Evolutionary conservation across 1,140 invertebrate species (phyloP).

Genomic region (Bilobella aurantiaca): DNA sequence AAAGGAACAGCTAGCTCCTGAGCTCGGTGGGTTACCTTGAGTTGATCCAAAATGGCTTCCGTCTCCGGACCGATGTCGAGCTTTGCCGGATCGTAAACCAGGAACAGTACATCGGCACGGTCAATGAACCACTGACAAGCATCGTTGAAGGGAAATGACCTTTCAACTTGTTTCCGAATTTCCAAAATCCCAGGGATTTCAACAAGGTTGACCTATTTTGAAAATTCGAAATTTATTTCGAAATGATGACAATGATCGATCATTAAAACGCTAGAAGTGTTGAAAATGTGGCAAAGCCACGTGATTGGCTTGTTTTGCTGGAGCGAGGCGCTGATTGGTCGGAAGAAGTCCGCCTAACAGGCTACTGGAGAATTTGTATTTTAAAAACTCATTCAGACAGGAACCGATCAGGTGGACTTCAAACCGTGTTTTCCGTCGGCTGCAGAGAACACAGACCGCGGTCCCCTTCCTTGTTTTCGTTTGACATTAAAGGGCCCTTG

Average conservation of each 20-base stretch:
- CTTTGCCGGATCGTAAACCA: slow-evolving; percentile 89
- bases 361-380: slow-evolving; percentile 39
- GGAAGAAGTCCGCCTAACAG: slow-evolving; percentile 38
- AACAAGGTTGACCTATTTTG: slow-evolving; percentile 74
- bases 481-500: no score
- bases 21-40: slow-evolving; percentile 64
- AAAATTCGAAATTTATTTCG: neutral
- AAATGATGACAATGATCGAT: no score
- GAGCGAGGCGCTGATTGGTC: slow-evolving; percentile 11
- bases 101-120: slow-evolving; percentile 84
- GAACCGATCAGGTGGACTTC: slow-evolving; percentile 38
- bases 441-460: no score
- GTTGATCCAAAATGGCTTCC: slow-evolving; percentile 81
- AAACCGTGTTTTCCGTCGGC: neutral
- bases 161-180: slow-evolving; percentile 81
- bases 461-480: neutral
- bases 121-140: slow-evolving; percentile 95
- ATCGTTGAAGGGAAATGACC: slow-evolving; percentile 87
- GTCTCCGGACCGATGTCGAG: slow-evolving; percentile 88
- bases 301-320: no score
- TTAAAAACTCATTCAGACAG: slow-evolving; percentile 32
- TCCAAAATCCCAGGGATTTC: slow-evolving; percentile 93
- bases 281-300: no score
- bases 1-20: no score
- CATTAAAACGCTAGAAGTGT: no score